These are phyloP conservation scores for Coptotermes formosanus DNA, from an alignment of 1,140 invertebrate species.

Conservation along the genomic window DNA sequence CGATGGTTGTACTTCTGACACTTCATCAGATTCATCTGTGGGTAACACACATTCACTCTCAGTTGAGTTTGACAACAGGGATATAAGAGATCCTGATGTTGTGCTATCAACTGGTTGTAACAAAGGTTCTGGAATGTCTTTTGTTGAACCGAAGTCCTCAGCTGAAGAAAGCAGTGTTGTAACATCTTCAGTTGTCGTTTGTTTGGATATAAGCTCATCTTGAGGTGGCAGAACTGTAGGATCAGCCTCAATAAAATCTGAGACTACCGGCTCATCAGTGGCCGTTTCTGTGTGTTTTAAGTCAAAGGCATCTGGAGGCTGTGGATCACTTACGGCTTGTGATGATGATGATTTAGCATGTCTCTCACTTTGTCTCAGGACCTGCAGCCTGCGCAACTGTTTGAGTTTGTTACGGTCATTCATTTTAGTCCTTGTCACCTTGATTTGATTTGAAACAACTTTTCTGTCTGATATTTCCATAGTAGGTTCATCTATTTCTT, in stretches of 20 bases:
- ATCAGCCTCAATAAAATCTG: background rate
- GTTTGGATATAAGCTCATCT: background rate
- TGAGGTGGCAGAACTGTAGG: slow-evolving; percentile 9
- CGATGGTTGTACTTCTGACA: background rate
- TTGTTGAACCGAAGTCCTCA: background rate
- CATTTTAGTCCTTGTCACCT: background rate
- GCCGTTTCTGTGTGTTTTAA: background rate
- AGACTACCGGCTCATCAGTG: no score
- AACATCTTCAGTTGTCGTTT: background rate
- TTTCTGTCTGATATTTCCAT: background rate
- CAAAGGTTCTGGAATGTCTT: background rate
- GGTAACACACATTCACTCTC: background rate
- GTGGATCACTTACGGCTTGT: background rate
- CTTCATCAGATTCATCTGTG: background rate
- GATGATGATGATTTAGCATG: background rate
- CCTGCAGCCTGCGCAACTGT: background rate
- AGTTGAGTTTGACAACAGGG: background rate
- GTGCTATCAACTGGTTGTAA: background rate
- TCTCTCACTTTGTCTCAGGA: background rate
- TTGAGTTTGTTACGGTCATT: background rate
- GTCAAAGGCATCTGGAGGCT: background rate
- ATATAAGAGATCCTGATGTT: no score
- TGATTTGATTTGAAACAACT: background rate
- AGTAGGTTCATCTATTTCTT: background rate
- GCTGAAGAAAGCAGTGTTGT: background rate